phyloP scores from a whole-genome alignment of 2,888 invertebrate genomes.

The Coelinius sp. region DNA sequence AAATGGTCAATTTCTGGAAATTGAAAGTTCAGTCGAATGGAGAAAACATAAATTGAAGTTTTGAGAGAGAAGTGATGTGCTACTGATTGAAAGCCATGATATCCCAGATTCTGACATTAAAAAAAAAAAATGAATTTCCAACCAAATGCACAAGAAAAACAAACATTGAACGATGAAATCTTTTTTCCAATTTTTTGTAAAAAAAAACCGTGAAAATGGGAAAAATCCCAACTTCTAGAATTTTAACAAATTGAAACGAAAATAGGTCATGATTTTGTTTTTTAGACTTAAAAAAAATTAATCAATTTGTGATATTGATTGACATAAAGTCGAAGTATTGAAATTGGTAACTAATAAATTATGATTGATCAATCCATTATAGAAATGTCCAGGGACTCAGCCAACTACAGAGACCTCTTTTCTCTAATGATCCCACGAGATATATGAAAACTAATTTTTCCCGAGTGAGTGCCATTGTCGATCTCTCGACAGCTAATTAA shows the following conservation, averaged over 20 bases:
- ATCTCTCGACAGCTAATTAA: background rate
- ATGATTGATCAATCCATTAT: slow-evolving; percentile 3
- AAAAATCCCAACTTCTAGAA: no score
- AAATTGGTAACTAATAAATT: background rate
- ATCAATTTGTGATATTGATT: background rate
- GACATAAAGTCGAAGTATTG: background rate
- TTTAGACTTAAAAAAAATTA: background rate
- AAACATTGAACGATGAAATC: background rate
- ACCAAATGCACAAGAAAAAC: background rate
- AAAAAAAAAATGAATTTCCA: background rate
- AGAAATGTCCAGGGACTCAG: background rate
- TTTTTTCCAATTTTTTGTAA: background rate
- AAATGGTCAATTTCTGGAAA: no score
- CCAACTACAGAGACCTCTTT: background rate
- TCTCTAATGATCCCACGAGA: background rate
- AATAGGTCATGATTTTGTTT: background rate
- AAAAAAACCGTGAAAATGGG: background rate
- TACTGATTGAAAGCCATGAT: background rate
- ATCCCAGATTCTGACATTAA: background rate
- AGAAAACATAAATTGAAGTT: background rate
- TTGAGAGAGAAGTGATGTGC: background rate
- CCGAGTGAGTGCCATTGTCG: background rate
- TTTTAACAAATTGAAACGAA: background rate
- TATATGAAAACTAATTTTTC: background rate
- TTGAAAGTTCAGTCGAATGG: background rate